These are phyloP conservation scores for Osmerus mordax DNA, from an alignment of 2,113 vertebrate genomes.

Conservation along the genomic window DNA sequence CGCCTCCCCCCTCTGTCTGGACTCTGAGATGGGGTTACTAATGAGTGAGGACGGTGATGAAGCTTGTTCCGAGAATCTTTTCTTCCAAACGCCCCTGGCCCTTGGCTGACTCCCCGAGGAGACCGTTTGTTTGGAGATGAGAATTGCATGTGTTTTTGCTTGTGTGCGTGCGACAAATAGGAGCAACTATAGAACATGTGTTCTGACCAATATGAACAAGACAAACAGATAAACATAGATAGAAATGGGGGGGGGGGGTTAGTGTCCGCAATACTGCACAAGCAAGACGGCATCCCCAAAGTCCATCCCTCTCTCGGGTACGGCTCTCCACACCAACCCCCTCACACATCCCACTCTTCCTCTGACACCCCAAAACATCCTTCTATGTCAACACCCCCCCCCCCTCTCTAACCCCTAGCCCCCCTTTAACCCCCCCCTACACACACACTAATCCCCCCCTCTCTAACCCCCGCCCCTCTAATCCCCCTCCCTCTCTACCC, in stretches of 20 bases:
- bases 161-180: conserved; percentile 5
- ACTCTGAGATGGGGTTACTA: conserved; percentile 61
- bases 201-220: background rate
- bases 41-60: conserved; percentile 68
- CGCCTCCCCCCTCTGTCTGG: conserved; percentile 3
- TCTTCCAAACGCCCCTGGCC: conserved; percentile 68
- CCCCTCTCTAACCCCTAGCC: background rate
- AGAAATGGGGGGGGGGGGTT: too few relatives aligned
- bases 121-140: conserved; percentile 72
- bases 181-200: background rate
- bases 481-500: too few relatives aligned
- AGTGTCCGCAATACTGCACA: too few relatives aligned
- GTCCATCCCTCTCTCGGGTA: conserved; percentile 47
- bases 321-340: conserved; percentile 58
- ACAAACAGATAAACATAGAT: background rate
- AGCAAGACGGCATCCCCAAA: too few relatives aligned
- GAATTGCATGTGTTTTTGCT: conserved; percentile 22
- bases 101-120: conserved; percentile 75
- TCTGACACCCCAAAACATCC: conserved; percentile 67
- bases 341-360: conserved; percentile 47
- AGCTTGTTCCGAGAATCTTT: conserved; percentile 69
- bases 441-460: background rate
- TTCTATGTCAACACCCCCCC: conserved; percentile 62
- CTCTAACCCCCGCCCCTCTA: conserved; percentile 11
- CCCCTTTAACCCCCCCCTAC: background rate